Base-by-base conservation (phyloP, 2,797 vertebrate genomes). In the Tiaroga cobitis region DNA sequence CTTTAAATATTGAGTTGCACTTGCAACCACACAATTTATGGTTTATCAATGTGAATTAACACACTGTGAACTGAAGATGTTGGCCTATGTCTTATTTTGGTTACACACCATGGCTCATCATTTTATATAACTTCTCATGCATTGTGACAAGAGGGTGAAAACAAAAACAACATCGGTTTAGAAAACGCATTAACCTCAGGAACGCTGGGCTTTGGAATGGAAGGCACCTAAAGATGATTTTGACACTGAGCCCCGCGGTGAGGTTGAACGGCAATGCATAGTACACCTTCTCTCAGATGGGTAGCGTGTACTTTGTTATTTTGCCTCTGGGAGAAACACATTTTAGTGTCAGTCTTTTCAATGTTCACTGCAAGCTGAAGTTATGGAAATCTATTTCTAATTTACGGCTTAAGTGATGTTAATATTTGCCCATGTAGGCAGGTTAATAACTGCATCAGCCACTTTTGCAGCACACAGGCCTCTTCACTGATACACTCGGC, bases 361-460 rank as follows among this genome's bases (percentile, higher is more conserved):
- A 32, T 61, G 37, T 63, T 43, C 46, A 32, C 74, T 7, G 29
- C 68, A 63, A 79, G 37, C 82, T 74, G 16, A 82, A 83, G 83
- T 86, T 87, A 83, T 86, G 80, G 78, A 88, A 86, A 88, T 72
- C 81, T 90, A 84, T 86, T 88, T 89, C 77, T 86, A 87, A 83
- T 89, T 89, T 90, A 84, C 77, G 65, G 73, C 73, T 76, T 84
- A 77, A 85, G 87, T 81, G 83, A 87, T 86, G 86, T 89, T 89
- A 82, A 86, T 89, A 87, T 90, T 89, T 86, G 67, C 87, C 77
- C 34, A 81, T 86, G 90, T 90, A 72, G 46, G 73, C 69, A 59
- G 87, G 88, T 90, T 89, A 91, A 90, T 88, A 88, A 89, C 86
- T 74, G 86, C 85, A 89, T 90, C 87, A 89, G 88, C 65, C 82